Conservation (phyloP, 1,140 invertebrate genomes). For the Trachymyrmex cornetzi region DNA sequence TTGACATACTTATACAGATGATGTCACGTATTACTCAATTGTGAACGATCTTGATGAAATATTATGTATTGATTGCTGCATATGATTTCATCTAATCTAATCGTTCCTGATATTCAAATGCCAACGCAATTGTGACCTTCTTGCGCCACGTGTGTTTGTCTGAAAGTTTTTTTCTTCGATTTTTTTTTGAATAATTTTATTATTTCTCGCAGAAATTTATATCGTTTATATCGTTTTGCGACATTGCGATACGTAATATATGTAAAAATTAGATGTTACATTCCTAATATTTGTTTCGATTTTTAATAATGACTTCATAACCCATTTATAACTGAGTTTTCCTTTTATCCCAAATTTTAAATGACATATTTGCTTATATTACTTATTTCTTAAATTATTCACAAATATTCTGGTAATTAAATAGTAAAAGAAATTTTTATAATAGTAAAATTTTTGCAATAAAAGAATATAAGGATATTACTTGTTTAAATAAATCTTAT, state of each 20-base stretch:
- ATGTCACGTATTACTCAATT: background rate
- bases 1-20: background rate
- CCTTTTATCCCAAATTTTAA: background rate
- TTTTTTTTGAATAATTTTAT: background rate
- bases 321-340: background rate
- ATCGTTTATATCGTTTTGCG: no score
- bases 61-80: background rate
- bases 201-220: no score
- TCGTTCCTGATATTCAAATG: background rate
- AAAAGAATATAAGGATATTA: background rate
- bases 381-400: background rate
- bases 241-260: background rate
- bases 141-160: background rate
- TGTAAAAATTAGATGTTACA: constrained; percentile 1
- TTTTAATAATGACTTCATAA: background rate
- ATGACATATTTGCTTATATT: background rate
- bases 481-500: background rate
- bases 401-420: background rate
- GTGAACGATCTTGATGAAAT: background rate
- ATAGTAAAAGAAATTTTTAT: background rate
- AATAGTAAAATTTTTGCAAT: background rate
- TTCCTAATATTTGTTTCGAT: constrained; percentile 7
- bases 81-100: background rate
- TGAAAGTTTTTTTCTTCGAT: background rate
- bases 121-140: background rate